Evolutionary conservation across 2,888 invertebrate genomes (phyloP), one percentile per base, ranked within the genome.

Genomic region (Brachynemurus nebulosus): DNA sequence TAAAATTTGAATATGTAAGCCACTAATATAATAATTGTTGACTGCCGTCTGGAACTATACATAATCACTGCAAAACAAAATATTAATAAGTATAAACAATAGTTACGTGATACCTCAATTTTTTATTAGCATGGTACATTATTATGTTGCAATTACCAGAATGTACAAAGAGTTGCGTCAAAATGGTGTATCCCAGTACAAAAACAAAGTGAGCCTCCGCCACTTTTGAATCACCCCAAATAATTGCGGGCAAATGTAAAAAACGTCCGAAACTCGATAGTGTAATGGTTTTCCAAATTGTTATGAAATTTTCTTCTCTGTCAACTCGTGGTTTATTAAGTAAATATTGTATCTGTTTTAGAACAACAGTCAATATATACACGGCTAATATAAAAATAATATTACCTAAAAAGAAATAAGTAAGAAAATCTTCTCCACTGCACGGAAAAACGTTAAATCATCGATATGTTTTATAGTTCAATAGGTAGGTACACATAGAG

Each of bases 141-240:
- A n/a, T n/a, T n/a, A n/a, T n/a, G n/a, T n/a, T 21, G 14, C 14
- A 21, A 8, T 34, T 17, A 21, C 80, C 80, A 52, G 74, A 74
- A 55, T 80, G 76, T 1, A 79, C 73, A 47, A 74, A 71, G 23
- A 76, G 62, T 47, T 78, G 71, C 1, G 79, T 74, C 8, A 78
- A 66, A 16, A 75, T 66, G 43, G 75, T 76, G 55, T 84, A 84
- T 0, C 71, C 64, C 45, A 72, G 70, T 2, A 82, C 78, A 2
- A 84, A 67, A 7, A 65, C 51, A 48, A 72, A 67, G 56, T 79
- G 78, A 9, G 70, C 54, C 6, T 60, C 60, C 46, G 61, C 57
- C 8, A 50, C 47, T 18, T 56, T 52, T 44, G 57, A 57, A 40
- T 57, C 55, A 42, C 72, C 73, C 80, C 81, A 81, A 48, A 80